Base-by-base conservation (phyloP, 2,888 invertebrate species). In the Pteria penguin region DNA sequence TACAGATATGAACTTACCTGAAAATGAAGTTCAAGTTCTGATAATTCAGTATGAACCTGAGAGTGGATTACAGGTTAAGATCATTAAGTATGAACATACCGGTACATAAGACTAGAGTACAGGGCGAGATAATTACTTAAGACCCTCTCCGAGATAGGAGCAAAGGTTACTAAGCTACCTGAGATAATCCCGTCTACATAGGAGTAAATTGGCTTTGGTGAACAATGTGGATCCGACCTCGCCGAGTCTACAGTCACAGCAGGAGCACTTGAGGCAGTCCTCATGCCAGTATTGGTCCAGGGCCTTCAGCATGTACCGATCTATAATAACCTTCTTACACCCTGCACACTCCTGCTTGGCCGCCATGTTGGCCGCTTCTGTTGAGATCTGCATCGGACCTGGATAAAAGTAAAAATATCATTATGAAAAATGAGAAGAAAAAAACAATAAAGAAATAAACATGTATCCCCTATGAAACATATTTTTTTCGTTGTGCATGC, bases 211-310 rank as follows among this genome's bases (percentile, higher is more conserved):
- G 55, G 97, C 96, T 92, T 96, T 97, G 86, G 96, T 96, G 93
- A 96, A 97, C 67, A 97, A 94, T 82, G 97, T 96, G 72, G 96
- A 96, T 80, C 97, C 97, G 55, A 97, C 97, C 93, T 97, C 97
- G 1, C 97, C 97, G n/a, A 97, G 94, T 68, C 97, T 94, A 92
- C 97, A 97, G 93, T 97, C 96, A 91, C 97, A 97, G 93, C 97
- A 97, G 77, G 96, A 96, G 73, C 92, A 92, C 76, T 97, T 97
- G 82, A 97, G 94, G 89, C 97, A 97, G 93, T 97, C 97, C 88
- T 97, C 97, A 93, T 97, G 97, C 97, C 97, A 97, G 93, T 95
- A 96, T 91, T 96, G 94, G 91, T 97, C 97, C 93, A 97, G 93
- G 0, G 97, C 97, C 82, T 91, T 96, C 85, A 97, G 94, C 60